Base-by-base conservation (phyloP, 2,113 vertebrate species). In the Centropus bengalensis region DNA sequence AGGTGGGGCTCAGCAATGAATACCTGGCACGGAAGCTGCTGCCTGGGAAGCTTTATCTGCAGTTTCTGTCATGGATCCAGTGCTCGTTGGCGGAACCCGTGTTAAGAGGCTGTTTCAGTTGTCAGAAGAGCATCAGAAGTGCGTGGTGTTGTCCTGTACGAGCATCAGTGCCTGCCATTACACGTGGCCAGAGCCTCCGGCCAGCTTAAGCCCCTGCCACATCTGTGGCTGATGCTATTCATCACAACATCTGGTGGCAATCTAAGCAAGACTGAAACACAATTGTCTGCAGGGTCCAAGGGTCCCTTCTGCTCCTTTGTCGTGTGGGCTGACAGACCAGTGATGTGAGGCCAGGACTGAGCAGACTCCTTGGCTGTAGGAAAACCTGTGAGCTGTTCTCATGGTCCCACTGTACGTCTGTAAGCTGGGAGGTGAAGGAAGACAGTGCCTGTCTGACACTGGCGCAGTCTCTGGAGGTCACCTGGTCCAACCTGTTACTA, bases 31-130 rank as follows among this genome's bases (percentile, higher is more conserved):
- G 0, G 7, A 12, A 28, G 67, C 51, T 79, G 70, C 62, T 56
- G 81, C 58, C 70, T 33, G 45, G 26, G 86, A 28, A 80, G 82
- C 76, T 93, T 93, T 73, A 86, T 95, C 89, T 90, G 90, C 82
- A 81, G 88, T 93, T 95, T 91, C 94, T 90, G 82, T 78, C 67
- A 62, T 58, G 51, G 58, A 76, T 82, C 67, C 60, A 27, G 62
- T 1, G 3, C 27, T 93, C 30, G 23, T 54, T 30, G 73, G 76
- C 9, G 0, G 69, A 40, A 26, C 17, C 22, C 4, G 1, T 32
- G 20, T 47, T 81, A 45, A 59, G 68, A 82, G 36, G 36, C 54
- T 49, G 69, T 68, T 89, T 68, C 5, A 28, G 44, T 71, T 85
- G 76, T 89, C 70, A 78, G 81, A 60, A 28, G 54, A 52, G 26